Conservation (phyloP, 2,797 vertebrate species). For the Atherinosoma microstoma region DNA sequence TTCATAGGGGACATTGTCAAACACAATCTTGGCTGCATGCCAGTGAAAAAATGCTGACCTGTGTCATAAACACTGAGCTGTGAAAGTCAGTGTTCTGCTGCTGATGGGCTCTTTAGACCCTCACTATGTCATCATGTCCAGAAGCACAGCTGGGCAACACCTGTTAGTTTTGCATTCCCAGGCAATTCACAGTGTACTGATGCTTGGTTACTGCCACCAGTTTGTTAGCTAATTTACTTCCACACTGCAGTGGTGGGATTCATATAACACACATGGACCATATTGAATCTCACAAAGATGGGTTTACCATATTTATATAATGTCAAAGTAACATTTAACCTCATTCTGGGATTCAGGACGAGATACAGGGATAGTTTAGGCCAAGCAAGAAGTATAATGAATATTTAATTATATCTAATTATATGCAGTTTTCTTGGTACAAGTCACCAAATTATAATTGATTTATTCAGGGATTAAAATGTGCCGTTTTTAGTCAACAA, state of each 20-base stretch:
- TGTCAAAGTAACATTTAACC: slow-evolving; percentile 19
- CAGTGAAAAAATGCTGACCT: slow-evolving; percentile 74
- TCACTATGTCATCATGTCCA: slow-evolving; percentile 71
- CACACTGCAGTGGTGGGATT: slow-evolving; percentile 32
- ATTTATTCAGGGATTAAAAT: slow-evolving; percentile 28
- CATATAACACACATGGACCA: slow-evolving; percentile 20
- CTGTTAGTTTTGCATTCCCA: slow-evolving; percentile 66
- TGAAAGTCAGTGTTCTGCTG: slow-evolving; percentile 79
- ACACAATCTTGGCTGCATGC: slow-evolving; percentile 60
- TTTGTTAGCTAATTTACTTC: slow-evolving; percentile 57
- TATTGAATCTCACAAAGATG: slow-evolving; percentile 18
- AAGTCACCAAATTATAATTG: slow-evolving; percentile 1
- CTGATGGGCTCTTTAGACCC: slow-evolving; percentile 73
- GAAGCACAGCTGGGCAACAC: slow-evolving; percentile 80
- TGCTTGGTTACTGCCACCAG: slow-evolving; percentile 45
- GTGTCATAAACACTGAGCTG: slow-evolving; percentile 77
- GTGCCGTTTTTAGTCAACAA: slow-evolving; percentile 3
- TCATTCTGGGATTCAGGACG: slow-evolving; percentile 3
- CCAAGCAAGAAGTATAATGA: slow-evolving; percentile 8
- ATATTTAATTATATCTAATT: slow-evolving; percentile 18
- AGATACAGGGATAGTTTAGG: slow-evolving; percentile 4
- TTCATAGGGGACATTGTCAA: slow-evolving; percentile 53
- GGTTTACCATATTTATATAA: slow-evolving; percentile 16
- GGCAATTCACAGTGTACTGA: slow-evolving; percentile 61
- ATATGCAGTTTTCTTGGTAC: slow-evolving; percentile 7